phyloP scores from a whole-genome alignment of 2,888 invertebrate genomes.

The Sthenelais limicola region DNA sequence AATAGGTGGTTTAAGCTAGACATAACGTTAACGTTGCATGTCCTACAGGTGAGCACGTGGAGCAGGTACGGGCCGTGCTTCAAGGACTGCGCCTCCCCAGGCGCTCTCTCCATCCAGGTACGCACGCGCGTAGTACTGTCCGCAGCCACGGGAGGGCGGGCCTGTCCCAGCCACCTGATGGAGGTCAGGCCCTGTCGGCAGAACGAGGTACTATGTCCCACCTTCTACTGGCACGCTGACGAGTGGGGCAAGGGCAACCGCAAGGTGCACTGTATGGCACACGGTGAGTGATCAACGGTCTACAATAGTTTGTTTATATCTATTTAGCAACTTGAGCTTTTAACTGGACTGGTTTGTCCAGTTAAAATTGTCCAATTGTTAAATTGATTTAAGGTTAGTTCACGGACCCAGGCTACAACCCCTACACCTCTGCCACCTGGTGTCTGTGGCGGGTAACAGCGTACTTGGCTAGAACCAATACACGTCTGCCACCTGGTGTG shows the following conservation, averaged over 20 bases:
- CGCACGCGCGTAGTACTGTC: constrained; percentile 41
- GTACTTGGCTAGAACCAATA: no score
- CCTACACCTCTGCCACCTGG: no score
- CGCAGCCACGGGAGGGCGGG: constrained; percentile 35
- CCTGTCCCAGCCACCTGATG: constrained; percentile 40
- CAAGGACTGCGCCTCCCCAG: constrained; percentile 41
- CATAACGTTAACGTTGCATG: background rate
- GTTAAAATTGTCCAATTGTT: no score
- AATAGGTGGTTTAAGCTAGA: background rate
- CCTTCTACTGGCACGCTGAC: constrained; percentile 39
- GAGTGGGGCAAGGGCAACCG: constrained; percentile 28
- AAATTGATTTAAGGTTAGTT: no score
- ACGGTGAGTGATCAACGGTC: constrained; percentile 14
- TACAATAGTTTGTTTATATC: no score
- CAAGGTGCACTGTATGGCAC: constrained; percentile 27
- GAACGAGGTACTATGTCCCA: constrained; percentile 40
- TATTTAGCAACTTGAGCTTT: no score
- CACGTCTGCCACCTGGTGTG: no score
- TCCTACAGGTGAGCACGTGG: constrained; percentile 43
- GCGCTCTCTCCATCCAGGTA: constrained; percentile 30
- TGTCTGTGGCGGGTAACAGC: no score
- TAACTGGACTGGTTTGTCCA: no score
- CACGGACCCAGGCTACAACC: no score
- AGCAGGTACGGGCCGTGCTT: constrained; percentile 47
- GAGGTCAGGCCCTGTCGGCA: constrained; percentile 33